phyloP scores from a whole-genome alignment of 1,140 invertebrate species.

The Lepeophtheirus salmonis region DNA sequence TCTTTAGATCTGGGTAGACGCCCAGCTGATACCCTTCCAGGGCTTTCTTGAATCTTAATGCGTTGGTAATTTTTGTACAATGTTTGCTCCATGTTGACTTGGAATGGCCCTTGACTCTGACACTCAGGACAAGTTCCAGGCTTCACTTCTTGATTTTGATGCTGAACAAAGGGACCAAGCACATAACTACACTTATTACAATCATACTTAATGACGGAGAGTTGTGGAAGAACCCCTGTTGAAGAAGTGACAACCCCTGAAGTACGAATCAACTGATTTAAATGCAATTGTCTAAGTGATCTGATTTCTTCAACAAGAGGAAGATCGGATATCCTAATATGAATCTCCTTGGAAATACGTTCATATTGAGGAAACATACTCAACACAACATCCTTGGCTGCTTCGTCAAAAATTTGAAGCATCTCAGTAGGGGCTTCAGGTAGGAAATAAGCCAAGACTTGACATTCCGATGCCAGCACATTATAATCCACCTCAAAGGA shows the following conservation, averaged over 20 bases:
- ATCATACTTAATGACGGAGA: constrained; percentile 89
- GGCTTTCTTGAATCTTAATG: constrained; percentile 52
- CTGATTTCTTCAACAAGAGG: constrained; percentile 89
- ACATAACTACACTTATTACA: constrained; percentile 89
- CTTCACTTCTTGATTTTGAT: constrained; percentile 76
- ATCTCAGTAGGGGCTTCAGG: constrained; percentile 93
- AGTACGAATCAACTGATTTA: constrained; percentile 44
- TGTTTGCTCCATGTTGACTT: constrained; percentile 87
- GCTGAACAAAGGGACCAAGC: constrained; percentile 86
- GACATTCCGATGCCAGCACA: constrained; percentile 65
- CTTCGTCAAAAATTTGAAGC: constrained; percentile 83
- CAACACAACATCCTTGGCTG: constrained; percentile 59
- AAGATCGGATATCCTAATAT: constrained; percentile 81
- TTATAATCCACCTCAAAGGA: constrained; percentile 89
- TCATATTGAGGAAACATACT: constrained; percentile 91
- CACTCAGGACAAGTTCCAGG: constrained; percentile 93
- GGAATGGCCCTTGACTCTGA: constrained; percentile 87
- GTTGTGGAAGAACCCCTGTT: constrained; percentile 84
- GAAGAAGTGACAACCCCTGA: constrained; percentile 86
- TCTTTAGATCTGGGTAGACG: constrained; percentile 95
- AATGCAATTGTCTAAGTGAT: constrained; percentile 67
- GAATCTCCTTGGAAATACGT: constrained; percentile 73
- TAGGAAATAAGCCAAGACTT: constrained; percentile 84
- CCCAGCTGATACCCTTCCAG: constrained; percentile 66
- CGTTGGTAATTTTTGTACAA: constrained; percentile 97